These are phyloP conservation scores for Acanthopleura granulata DNA, from an alignment of 2,888 invertebrate genomes.

Conservation along the genomic window DNA sequence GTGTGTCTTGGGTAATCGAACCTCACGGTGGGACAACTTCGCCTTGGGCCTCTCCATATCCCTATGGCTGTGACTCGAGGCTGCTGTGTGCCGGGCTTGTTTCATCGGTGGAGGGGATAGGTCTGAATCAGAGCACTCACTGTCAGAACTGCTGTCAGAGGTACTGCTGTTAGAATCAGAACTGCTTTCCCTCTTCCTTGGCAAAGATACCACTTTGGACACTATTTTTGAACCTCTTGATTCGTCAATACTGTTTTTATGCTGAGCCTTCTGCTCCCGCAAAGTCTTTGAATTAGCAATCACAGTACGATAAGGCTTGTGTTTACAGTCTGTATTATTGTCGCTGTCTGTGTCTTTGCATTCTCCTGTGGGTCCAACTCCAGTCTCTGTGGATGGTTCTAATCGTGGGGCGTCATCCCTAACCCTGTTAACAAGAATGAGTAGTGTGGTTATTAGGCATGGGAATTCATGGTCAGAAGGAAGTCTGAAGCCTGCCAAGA, in stretches of 20 bases:
- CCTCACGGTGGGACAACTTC: not conserved
- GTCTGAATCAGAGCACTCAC: not conserved
- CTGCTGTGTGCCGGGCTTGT: not conserved
- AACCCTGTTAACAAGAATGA: not conserved
- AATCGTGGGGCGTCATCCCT: constrained; percentile 10
- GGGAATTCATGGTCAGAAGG: no score
- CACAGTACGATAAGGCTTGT: constrained; percentile 17
- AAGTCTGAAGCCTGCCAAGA: no score
- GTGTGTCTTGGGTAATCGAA: not conserved
- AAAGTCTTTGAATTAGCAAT: not conserved
- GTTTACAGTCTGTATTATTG: not conserved
- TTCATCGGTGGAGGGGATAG: not conserved
- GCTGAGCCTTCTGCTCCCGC: not conserved
- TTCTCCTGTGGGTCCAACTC: not conserved
- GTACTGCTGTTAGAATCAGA: not conserved
- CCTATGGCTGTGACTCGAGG: not conserved
- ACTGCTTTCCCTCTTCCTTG: not conserved
- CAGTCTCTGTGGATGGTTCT: not conserved
- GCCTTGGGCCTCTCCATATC: not conserved
- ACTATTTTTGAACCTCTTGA: not conserved
- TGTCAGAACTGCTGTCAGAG: not conserved
- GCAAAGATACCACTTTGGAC: not conserved
- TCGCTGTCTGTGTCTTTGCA: not conserved
- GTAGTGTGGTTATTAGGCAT: no score
- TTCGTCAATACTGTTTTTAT: not conserved